Evolutionary conservation across 1,140 invertebrate species (phyloP).

Genomic region (Pemphigus obesinymphae): DNA sequence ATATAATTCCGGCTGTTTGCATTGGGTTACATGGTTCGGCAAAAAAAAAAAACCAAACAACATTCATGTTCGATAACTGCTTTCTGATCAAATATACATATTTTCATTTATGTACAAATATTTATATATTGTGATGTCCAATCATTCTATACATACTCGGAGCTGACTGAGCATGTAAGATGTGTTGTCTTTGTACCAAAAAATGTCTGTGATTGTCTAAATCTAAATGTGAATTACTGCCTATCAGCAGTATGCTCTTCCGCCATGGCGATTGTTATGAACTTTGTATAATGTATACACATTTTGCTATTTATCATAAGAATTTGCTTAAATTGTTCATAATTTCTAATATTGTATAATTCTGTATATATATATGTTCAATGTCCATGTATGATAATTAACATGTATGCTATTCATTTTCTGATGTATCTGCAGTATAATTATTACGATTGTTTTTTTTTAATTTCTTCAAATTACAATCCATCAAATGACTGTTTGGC

Average conservation of each 20-base stretch:
- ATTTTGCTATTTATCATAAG: not conserved
- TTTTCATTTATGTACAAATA: not conserved
- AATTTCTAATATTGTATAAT: not conserved
- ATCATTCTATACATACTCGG: not conserved
- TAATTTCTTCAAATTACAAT: not conserved
- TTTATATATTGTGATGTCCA: not conserved
- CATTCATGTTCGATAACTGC: not conserved
- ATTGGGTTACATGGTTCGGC: not conserved
- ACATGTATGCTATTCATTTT: not conserved
- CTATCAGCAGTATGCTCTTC: not conserved
- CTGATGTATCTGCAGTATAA: not conserved
- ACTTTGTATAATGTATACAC: not conserved
- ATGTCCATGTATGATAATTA: not conserved
- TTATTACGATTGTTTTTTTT: too few species aligned
- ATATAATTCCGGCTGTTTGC: constrained; percentile 17
- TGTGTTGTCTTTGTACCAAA: constrained; percentile 12
- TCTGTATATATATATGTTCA: too few species aligned
- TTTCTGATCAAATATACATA: not conserved
- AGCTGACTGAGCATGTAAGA: not conserved
- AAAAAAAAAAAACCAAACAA: not conserved
- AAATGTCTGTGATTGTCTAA: not conserved
- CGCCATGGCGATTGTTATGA: not conserved
- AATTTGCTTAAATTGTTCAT: not conserved
- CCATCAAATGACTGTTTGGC: not conserved
- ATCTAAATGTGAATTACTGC: not conserved